Evolutionary conservation across 1,140 invertebrate genomes (phyloP), one percentile per base, ranked within the genome.

Genomic region (Cyrtorhinus lividipennis): DNA sequence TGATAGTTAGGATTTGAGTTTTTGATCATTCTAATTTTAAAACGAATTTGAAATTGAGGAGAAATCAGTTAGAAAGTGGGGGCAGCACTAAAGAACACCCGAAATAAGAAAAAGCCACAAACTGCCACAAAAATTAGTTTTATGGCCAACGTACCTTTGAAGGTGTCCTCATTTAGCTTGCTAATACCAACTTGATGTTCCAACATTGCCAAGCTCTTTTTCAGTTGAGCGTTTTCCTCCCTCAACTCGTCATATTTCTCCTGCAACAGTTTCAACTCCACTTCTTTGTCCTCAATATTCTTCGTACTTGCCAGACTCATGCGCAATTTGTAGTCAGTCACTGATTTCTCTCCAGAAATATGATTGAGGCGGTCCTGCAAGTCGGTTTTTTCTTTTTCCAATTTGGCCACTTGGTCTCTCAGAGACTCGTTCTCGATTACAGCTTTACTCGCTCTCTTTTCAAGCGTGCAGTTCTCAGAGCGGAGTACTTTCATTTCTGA

Each of bases 91-190:
- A n/a, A n/a, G n/a, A n/a, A n/a, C n/a, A n/a, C n/a, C n/a, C n/a
- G n/a, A n/a, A n/a, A n/a, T n/a, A n/a, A n/a, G n/a, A n/a, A n/a
- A n/a, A n/a, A n/a, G n/a, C n/a, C n/a, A n/a, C n/a, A n/a, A n/a
- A n/a, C n/a, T n/a, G n/a, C n/a, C n/a, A n/a, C n/a, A n/a, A n/a
- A n/a, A n/a, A n/a, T n/a, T n/a, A n/a, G n/a, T n/a, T n/a, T n/a
- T n/a, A n/a, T n/a, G n/a, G n/a, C n/a, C n/a, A 15, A 38, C 30
- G 20, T 62, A 45, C 46, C 46, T 53, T 62, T 62, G 22, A 27
- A 24, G 15, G 10, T 53, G 24, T 44, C 61, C 30, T 15, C 44
- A 2, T 62, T 62, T 46, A 56, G 27, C 46, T 62, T 62, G 44
- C 1, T 25, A 20, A 26, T 53, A 48, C 46, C 23, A 25, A 1